Conservation (phyloP, 1,140 invertebrate genomes). For the Copidosoma floridanum region DNA sequence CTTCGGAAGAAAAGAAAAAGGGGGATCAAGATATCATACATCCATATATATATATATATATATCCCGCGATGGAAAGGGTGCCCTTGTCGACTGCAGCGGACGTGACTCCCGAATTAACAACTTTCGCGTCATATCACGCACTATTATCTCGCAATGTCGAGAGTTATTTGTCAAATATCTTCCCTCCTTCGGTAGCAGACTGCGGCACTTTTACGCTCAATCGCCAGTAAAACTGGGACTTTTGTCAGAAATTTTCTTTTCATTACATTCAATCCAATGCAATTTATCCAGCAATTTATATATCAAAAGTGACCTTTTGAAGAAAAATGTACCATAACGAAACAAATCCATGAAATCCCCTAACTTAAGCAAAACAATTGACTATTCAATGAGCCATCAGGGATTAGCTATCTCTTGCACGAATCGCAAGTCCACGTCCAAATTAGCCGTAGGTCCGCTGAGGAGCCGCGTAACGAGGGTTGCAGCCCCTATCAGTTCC, state of each 20-base stretch:
- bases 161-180: slow-evolving; percentile 51
- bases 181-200: slow-evolving; percentile 32
- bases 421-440: no score
- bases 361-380: no score
- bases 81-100: slow-evolving; percentile 37
- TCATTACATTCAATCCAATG: no score
- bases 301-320: no score
- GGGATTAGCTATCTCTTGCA: no score
- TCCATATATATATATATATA: slow-evolving; percentile 40
- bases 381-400: no score
- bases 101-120: slow-evolving; percentile 47
- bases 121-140: slow-evolving; percentile 52
- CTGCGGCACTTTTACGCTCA: slow-evolving; percentile 31
- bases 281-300: no score
- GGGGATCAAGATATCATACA: background rate
- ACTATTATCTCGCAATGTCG: slow-evolving; percentile 55
- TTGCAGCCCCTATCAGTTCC: slow-evolving; percentile 48
- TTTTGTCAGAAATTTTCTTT: no score
- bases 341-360: no score
- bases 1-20: slow-evolving; percentile 21
- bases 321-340: no score
- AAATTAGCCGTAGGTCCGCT: slow-evolving; percentile 33
- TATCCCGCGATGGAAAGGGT: slow-evolving; percentile 25
- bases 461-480: slow-evolving; percentile 47
- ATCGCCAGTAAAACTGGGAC: no score